Conservation (phyloP, 2,888 invertebrate species). For the Agrotis puta region DNA sequence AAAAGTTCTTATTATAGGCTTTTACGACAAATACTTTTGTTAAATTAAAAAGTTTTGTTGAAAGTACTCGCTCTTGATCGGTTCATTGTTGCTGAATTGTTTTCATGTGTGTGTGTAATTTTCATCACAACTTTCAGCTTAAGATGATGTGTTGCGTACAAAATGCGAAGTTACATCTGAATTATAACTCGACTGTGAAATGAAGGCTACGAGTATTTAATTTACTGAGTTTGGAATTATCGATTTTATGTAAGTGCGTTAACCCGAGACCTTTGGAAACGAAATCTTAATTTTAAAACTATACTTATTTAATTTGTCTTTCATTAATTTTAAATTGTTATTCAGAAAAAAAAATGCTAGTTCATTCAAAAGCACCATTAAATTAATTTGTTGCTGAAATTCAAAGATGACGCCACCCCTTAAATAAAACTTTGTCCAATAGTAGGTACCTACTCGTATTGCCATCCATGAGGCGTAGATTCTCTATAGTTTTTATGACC, state of each 20-base stretch:
- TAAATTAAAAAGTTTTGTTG: conserved; percentile 74
- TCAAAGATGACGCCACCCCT: background rate
- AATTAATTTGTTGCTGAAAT: background rate
- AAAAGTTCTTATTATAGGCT: conserved; percentile 76
- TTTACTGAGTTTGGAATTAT: conserved; percentile 22
- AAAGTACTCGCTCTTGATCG: conserved; percentile 61
- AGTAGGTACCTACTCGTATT: conserved; percentile 39
- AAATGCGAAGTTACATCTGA: conserved; percentile 19
- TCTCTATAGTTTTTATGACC: conserved; percentile 62
- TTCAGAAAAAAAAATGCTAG: background rate
- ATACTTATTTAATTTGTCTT: background rate
- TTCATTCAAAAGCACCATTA: background rate
- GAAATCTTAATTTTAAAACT: background rate
- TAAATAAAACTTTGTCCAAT: conserved; percentile 54
- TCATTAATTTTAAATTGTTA: background rate
- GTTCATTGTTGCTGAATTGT: conserved; percentile 62
- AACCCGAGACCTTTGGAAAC: background rate
- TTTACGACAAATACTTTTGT: conserved; percentile 83
- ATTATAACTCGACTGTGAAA: conserved; percentile 25
- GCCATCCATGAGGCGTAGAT: conserved; percentile 54
- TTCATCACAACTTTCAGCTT: conserved; percentile 59
- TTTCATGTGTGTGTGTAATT: conserved; percentile 58
- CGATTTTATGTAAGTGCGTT: background rate
- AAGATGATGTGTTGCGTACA: conserved; percentile 32
- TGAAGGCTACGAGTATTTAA: conserved; percentile 23